Percentiles rank a stretch among this genome's conserved stretches.
Conservation (phyloP, 1,140 invertebrate species). For the Ooceraea biroi region DNA sequence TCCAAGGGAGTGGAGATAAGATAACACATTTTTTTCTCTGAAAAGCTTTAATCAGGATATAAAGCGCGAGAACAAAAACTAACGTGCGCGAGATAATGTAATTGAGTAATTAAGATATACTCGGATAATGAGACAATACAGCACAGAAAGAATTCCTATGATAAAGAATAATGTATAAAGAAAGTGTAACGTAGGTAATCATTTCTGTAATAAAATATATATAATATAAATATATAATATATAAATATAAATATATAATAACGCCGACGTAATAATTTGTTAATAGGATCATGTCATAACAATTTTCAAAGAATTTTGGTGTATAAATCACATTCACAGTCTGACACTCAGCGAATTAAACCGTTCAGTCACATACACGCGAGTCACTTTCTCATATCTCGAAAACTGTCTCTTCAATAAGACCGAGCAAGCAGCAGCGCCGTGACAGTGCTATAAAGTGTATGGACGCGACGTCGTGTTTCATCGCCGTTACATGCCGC, state of each 20-base stretch:
- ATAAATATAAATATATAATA: too few relatives aligned
- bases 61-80: background rate
- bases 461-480: constrained; percentile 3
- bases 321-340: background rate
- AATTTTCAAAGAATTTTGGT: background rate
- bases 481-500: background rate
- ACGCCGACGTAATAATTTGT: too few relatives aligned
- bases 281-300: too few relatives aligned
- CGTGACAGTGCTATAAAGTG: background rate
- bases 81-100: constrained; percentile 10
- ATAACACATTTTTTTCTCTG: background rate
- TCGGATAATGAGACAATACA: background rate
- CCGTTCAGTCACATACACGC: background rate
- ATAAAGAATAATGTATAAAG: background rate
- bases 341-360: too few relatives aligned
- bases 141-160: background rate
- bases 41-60: constrained; percentile 28
- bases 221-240: too few relatives aligned
- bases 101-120: background rate
- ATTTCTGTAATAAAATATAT: too few relatives aligned
- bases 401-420: background rate
- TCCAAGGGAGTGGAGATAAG: background rate
- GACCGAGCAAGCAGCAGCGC: background rate
- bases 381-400: background rate
- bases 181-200: too few relatives aligned